A percentile compares a stretch with the other conserved stretches of the same genome.
phyloP scores from a whole-genome alignment of 2,797 vertebrate species.

The Melanotaenia parkinsoni region DNA sequence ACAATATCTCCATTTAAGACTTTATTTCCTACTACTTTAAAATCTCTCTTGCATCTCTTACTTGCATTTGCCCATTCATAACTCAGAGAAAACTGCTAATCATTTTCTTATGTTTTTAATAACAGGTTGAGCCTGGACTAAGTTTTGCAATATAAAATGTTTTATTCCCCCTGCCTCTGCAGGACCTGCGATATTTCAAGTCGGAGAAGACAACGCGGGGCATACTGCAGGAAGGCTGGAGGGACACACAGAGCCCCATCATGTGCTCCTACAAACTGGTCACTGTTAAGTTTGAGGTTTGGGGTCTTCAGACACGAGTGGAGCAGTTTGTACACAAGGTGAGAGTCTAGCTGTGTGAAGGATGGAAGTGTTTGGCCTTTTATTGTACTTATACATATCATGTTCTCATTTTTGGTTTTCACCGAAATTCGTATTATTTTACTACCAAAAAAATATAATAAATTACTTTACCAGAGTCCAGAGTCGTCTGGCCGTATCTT shows the following conservation, averaged over 20 bases:
- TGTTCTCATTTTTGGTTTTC: too few relatives aligned
- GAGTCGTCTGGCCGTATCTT: neutral
- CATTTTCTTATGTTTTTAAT: neutral
- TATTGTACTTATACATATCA: too few relatives aligned
- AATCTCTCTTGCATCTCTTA: neutral
- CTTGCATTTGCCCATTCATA: neutral
- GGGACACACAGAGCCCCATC: slow-evolving; percentile 92
- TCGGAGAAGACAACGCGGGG: slow-evolving; percentile 96
- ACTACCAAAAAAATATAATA: neutral
- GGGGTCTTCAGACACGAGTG: slow-evolving; percentile 98
- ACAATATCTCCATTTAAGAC: neutral
- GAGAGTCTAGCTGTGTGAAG: slow-evolving; percentile 36
- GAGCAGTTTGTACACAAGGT: slow-evolving; percentile 99
- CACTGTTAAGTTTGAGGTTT: slow-evolving; percentile 98
- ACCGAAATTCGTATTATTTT: neutral
- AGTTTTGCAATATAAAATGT: neutral
- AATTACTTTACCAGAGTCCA: too few relatives aligned
- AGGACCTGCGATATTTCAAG: slow-evolving; percentile 96
- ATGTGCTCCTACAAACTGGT: slow-evolving; percentile 99
- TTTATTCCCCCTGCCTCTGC: neutral
- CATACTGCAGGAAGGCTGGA: slow-evolving; percentile 94
- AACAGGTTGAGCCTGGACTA: neutral
- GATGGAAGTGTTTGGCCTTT: neutral
- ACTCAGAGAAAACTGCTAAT: neutral
- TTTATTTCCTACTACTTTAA: neutral